These are phyloP conservation scores for Pristionchus mayeri DNA, from an alignment of 2,888 invertebrate species.

Conservation along the genomic window DNA sequence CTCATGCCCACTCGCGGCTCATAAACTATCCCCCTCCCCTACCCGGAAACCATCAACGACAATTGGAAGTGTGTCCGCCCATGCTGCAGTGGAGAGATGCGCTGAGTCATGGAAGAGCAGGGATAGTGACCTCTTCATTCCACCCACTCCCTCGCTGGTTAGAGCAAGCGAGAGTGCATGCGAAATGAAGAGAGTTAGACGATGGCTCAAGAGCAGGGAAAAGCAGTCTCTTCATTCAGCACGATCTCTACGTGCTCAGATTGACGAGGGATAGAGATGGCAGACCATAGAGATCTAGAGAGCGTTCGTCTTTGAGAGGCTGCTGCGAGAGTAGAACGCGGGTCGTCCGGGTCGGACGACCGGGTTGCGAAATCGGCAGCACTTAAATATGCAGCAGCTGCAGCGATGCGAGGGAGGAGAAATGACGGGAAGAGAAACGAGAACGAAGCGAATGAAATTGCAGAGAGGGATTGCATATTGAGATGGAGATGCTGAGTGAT, in stretches of 20 bases:
- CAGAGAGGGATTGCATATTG: background rate
- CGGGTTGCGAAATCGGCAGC: background rate
- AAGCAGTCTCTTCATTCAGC: too few relatives aligned
- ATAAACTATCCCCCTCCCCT: conserved; percentile 6
- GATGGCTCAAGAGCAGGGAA: too few relatives aligned
- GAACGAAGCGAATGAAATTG: background rate
- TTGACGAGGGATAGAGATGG: too few relatives aligned
- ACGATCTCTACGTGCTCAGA: too few relatives aligned
- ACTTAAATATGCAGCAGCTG: background rate
- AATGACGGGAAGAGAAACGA: background rate
- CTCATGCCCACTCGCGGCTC: background rate
- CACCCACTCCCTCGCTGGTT: background rate
- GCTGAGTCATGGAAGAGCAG: too few relatives aligned
- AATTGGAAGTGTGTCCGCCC: background rate
- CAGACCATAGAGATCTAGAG: background rate
- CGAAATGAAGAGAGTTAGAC: background rate
- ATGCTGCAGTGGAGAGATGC: too few relatives aligned
- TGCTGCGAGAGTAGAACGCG: background rate
- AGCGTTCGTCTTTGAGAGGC: background rate
- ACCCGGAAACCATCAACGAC: conserved; percentile 8
- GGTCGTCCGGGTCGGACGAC: background rate
- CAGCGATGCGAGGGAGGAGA: background rate
- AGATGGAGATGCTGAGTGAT: too few relatives aligned
- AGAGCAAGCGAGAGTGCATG: background rate
- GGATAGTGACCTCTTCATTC: too few relatives aligned